A percentile compares a stretch with the other conserved stretches of the same genome.
phyloP scores from a whole-genome alignment of 2,888 invertebrate genomes.

The Frankliniella intonsa region DNA sequence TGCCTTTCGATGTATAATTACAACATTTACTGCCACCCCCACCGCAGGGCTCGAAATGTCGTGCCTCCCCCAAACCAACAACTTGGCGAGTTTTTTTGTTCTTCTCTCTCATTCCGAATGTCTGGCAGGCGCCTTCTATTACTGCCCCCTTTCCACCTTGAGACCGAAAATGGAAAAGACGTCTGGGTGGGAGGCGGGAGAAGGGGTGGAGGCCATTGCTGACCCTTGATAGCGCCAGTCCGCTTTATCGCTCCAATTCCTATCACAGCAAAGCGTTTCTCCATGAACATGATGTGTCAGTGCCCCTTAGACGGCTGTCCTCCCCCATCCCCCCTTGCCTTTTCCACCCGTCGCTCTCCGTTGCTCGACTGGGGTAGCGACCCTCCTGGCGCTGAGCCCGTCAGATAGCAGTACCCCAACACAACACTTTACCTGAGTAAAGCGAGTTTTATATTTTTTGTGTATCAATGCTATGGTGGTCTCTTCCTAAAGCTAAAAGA shows the following conservation, averaged over 20 bases:
- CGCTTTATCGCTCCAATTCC: conserved; percentile 6
- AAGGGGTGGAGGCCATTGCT: too few species aligned
- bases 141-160: background rate
- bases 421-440: too few species aligned
- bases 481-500: too few species aligned
- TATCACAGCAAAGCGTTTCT: conserved; percentile 3
- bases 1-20: background rate
- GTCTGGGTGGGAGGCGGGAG: too few species aligned
- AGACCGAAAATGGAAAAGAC: too few species aligned
- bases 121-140: background rate
- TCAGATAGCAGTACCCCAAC: background rate
- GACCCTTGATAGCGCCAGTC: background rate
- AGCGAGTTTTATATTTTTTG: too few species aligned
- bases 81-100: too few species aligned
- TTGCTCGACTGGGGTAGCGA: background rate
- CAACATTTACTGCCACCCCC: too few species aligned
- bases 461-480: too few species aligned
- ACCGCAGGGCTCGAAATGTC: too few species aligned
- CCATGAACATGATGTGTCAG: conserved; percentile 7
- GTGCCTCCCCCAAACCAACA: too few species aligned
- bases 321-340: background rate
- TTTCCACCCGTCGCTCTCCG: background rate
- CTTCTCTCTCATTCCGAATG: too few species aligned
- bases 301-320: background rate
- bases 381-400: background rate